These are phyloP conservation scores for Glyptemys insculpta DNA, from an alignment of 2,797 vertebrate genomes.

Conservation along the genomic window DNA sequence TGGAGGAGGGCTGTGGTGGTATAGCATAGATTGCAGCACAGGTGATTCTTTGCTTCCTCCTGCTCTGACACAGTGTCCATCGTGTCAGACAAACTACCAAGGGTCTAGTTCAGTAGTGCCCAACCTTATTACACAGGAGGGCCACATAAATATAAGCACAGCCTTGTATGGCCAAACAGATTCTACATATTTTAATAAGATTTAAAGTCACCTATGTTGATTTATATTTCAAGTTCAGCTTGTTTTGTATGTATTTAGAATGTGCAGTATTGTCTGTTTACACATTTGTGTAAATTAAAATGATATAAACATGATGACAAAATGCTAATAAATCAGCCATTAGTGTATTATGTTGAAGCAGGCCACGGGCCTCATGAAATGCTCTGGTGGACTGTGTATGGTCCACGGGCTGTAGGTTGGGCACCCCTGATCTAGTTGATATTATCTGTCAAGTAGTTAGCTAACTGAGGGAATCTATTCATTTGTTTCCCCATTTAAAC, in stretches of 20 bases:
- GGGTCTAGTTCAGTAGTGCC: neutral
- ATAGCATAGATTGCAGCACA: neutral
- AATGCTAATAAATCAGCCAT: neutral
- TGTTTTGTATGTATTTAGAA: neutral
- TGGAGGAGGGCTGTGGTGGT: rapidly evolving
- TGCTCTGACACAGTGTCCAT: neutral
- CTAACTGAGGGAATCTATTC: neutral
- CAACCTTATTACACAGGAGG: neutral
- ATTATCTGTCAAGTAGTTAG: neutral
- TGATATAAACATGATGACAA: neutral
- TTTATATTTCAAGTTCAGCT: neutral
- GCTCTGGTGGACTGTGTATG: neutral
- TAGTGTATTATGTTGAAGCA: neutral
- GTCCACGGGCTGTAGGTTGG: neutral
- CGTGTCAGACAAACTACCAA: neutral
- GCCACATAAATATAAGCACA: neutral
- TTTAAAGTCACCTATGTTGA: neutral
- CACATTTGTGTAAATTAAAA: neutral
- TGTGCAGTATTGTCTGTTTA: neutral
- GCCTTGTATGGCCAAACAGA: neutral
- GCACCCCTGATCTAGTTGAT: too few relatives aligned
- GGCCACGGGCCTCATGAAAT: neutral
- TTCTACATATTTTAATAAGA: neutral
- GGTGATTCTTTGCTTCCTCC: too few relatives aligned
- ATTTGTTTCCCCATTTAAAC: neutral